Percentiles rank a stretch among this genome's conserved stretches.
Conservation (phyloP, 2,888 invertebrate species). For the Polia nebulosa region DNA sequence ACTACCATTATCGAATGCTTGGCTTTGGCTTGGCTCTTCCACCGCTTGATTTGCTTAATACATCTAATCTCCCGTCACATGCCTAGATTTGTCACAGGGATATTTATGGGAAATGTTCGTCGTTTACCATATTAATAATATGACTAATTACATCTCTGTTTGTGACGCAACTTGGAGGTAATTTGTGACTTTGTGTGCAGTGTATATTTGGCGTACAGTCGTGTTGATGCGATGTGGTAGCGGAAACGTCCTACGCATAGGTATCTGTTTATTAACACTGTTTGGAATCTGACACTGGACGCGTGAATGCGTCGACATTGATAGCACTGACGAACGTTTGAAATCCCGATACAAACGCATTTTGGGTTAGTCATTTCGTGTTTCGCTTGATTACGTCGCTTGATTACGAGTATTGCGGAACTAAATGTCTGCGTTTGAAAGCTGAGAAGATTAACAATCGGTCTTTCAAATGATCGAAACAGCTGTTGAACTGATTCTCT, state of each 20-base stretch:
- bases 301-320: slow-evolving; percentile 65
- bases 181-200: slow-evolving; percentile 63
- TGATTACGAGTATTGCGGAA: slow-evolving; percentile 59
- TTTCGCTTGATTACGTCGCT: slow-evolving; percentile 56
- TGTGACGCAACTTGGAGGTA: slow-evolving; percentile 49
- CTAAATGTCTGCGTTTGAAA: slow-evolving; percentile 56
- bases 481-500: slow-evolving; percentile 60
- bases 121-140: slow-evolving; percentile 52
- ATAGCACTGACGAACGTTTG: slow-evolving; percentile 59
- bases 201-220: slow-evolving; percentile 70
- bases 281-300: slow-evolving; percentile 73
- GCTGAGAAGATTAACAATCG: slow-evolving; percentile 45
- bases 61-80: slow-evolving; percentile 18
- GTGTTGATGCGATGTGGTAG: slow-evolving; percentile 68
- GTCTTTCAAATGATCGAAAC: slow-evolving; percentile 50
- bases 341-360: slow-evolving; percentile 58
- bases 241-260: slow-evolving; percentile 79
- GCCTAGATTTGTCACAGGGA: slow-evolving; percentile 33
- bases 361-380: slow-evolving; percentile 59
- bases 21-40: slow-evolving; percentile 29
- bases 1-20: slow-evolving; percentile 39
- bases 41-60: slow-evolving; percentile 4
- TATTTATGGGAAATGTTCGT: slow-evolving; percentile 44
- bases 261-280: slow-evolving; percentile 72
- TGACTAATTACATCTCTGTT: slow-evolving; percentile 60